Evolutionary conservation across 2,113 vertebrate genomes (phyloP), one percentile per base, ranked within the genome.

Genomic region (Excalfactoria chinensis): DNA sequence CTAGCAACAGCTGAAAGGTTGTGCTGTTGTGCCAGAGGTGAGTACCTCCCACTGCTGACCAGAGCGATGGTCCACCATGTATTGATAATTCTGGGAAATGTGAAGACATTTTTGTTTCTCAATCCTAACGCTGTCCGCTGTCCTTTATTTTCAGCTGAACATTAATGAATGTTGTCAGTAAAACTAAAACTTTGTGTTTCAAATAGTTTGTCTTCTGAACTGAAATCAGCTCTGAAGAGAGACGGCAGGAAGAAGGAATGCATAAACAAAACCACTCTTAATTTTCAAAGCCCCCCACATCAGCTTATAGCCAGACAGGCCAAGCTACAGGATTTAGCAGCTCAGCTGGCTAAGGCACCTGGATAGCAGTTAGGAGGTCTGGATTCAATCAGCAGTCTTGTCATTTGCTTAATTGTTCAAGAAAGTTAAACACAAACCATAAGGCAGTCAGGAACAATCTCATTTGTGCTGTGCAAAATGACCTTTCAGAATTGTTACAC

Each of bases 341-440:
- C 91, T 97, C 89, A 95, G 87, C 95, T 97, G 95, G 87, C 93
- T 93, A 58, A 93, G 87, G 89, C 95, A 96, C 96, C 95, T 96
- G 93, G 91, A 86, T 75, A 93, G 82, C 79, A 75, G 83, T 86
- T 93, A 34, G 13, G 79, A 86, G 84, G 87, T 78, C 91, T 96
- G 96, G 89, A 94, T 93, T 96, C 89, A 95, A 94, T 95, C 87
- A 93, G 70, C 75, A 79, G 83, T 30, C 78, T 83, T 91, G 72
- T 96, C 62, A 91, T 96, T 96, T 95, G 80, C 87, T 93, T 96
- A 95, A 93, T 96, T 95, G 89, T 91, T 92, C 72, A 87, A 95
- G 93, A 95, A 95, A 93, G 89, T 93, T 95, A 95, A 96, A 95
- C 69, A 75, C 48, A 94, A 95, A 88, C 82, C 91, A 89, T 77